These are phyloP conservation scores for Meriones unguiculatus DNA, from an alignment of 2,113 vertebrate species.

Conservation along the genomic window DNA sequence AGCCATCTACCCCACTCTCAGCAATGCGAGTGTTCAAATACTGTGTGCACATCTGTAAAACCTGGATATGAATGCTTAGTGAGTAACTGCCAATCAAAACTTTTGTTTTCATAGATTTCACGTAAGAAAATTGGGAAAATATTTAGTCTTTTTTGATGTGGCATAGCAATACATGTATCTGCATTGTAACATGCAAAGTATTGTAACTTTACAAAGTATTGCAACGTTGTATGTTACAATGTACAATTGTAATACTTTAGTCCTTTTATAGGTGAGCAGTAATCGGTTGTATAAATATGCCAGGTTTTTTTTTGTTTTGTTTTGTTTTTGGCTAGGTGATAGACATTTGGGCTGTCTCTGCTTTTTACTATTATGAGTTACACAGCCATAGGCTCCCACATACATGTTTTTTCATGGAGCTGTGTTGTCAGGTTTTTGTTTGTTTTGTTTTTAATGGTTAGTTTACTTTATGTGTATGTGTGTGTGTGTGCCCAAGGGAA, in stretches of 20 bases:
- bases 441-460: neutral
- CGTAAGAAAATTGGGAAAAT: neutral
- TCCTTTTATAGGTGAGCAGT: conserved; percentile 5
- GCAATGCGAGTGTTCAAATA: neutral
- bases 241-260: neutral
- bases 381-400: neutral
- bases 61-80: neutral
- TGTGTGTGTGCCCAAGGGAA: neutral
- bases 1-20: neutral
- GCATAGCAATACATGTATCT: neutral
- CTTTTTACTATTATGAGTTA: neutral
- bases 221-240: neutral
- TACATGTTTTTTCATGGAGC: neutral
- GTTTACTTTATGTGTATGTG: neutral
- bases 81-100: neutral
- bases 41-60: neutral
- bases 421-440: neutral
- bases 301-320: neutral
- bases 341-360: neutral
- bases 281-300: neutral
- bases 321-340: neutral
- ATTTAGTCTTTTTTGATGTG: neutral
- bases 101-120: neutral
- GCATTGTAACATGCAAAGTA: neutral
- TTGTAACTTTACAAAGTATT: neutral